A percentile compares a stretch with the other conserved stretches of the same genome.
Conservation (phyloP, 2,888 invertebrate species). For the Itoplectis maculator region DNA sequence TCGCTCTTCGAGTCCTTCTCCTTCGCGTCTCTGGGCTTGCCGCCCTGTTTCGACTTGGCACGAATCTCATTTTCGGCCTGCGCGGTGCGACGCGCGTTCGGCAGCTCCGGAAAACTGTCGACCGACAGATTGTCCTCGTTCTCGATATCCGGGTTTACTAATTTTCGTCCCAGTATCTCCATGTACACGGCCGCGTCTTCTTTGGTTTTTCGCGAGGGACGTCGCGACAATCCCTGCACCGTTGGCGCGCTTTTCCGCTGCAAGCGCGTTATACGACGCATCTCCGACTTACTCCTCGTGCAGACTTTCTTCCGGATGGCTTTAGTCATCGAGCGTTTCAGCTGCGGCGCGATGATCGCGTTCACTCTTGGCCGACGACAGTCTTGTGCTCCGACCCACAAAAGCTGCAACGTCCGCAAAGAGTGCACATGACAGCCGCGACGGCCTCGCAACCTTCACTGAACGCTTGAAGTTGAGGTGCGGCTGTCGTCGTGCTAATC, state of each 20-base stretch:
- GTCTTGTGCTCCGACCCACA: too few species aligned
- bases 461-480: too few species aligned
- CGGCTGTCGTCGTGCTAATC: too few species aligned
- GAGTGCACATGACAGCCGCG: too few species aligned
- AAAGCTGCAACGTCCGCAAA: too few species aligned
- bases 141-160: slow-evolving; percentile 87
- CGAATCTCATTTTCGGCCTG: slow-evolving; percentile 87
- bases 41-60: slow-evolving; percentile 75
- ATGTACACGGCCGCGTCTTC: slow-evolving; percentile 91
- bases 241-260: slow-evolving; percentile 71
- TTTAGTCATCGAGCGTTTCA: slow-evolving; percentile 68
- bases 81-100: slow-evolving; percentile 87
- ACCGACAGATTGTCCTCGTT: slow-evolving; percentile 88
- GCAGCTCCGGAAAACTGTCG: slow-evolving; percentile 89
- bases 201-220: slow-evolving; percentile 90
- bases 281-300: slow-evolving; percentile 80
- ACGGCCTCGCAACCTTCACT: too few species aligned
- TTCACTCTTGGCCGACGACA: too few species aligned
- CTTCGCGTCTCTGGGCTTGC: slow-evolving; percentile 76
- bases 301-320: slow-evolving; percentile 76
- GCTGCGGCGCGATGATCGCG: slow-evolving; percentile 55
- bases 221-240: slow-evolving; percentile 69
- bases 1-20: slow-evolving; percentile 56
- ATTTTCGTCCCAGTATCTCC: slow-evolving; percentile 90
- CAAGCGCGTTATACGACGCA: slow-evolving; percentile 82